Conservation (phyloP, 53 echinoderm and acorn worm genomes). For the Echinarachnius parma region DNA sequence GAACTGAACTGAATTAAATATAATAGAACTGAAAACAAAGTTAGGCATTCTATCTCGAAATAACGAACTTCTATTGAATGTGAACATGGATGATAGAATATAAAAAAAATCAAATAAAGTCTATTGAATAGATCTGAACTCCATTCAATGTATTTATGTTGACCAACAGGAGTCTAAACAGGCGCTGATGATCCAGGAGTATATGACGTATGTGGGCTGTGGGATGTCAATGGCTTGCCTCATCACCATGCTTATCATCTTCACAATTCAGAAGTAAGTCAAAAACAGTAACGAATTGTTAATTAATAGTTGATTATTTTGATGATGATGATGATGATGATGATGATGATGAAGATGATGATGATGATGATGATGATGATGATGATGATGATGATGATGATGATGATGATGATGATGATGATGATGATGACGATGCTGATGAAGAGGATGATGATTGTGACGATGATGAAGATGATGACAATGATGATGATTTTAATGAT, state of each 20-base stretch:
- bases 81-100: too few relatives aligned
- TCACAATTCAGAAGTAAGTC: slow-evolving; percentile 68
- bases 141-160: too few relatives aligned
- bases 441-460: background rate
- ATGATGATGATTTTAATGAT: background rate
- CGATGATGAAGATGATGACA: background rate
- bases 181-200: slow-evolving; percentile 40
- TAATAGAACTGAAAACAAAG: too few relatives aligned
- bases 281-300: too few relatives aligned
- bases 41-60: too few relatives aligned
- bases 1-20: too few relatives aligned
- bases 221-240: slow-evolving; percentile 75
- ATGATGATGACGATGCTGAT: background rate
- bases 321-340: background rate
- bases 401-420: slow-evolving; percentile 1
- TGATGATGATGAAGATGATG: slow-evolving; percentile 21
- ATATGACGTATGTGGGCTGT: slow-evolving; percentile 73
- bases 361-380: slow-evolving; percentile 14
- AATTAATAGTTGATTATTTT: background rate
- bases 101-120: too few relatives aligned
- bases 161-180: slow-evolving; percentile 34
- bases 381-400: background rate
- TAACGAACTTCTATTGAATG: too few relatives aligned
- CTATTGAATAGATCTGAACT: too few relatives aligned
- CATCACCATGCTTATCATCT: slow-evolving; percentile 61